These are phyloP conservation scores for Atopsyche davidsoni DNA, from an alignment of 1,140 invertebrate species.

Conservation along the genomic window DNA sequence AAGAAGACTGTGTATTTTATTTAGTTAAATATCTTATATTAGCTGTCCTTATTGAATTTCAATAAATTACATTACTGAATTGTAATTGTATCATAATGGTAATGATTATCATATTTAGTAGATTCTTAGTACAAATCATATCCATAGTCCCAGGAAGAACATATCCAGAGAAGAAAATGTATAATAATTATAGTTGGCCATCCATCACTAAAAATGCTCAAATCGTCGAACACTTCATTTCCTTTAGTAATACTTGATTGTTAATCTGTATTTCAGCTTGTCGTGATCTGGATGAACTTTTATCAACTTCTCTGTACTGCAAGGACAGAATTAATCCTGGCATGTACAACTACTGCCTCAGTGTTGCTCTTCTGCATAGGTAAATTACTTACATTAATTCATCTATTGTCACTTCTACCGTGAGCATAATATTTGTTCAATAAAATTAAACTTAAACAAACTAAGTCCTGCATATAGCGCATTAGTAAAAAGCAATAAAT, in stretches of 20 bases:
- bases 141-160: not conserved
- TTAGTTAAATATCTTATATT: too few relatives aligned
- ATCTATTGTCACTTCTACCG: not conserved
- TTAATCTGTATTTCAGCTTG: slow-evolving; percentile 47
- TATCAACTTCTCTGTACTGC: slow-evolving; percentile 62
- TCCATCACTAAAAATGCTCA: too few relatives aligned
- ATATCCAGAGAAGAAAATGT: not conserved
- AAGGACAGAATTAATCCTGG: slow-evolving; percentile 68
- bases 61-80: too few relatives aligned
- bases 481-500: not conserved
- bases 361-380: slow-evolving; percentile 69
- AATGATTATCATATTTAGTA: too few relatives aligned
- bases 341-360: slow-evolving; percentile 70
- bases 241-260: not conserved
- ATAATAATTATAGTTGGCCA: too few relatives aligned
- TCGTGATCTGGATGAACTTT: slow-evolving; percentile 61
- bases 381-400: slow-evolving; percentile 22
- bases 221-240: not conserved
- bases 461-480: not conserved
- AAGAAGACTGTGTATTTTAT: too few relatives aligned
- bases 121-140: too few relatives aligned
- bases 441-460: not conserved
- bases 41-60: too few relatives aligned
- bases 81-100: too few relatives aligned
- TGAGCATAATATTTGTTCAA: not conserved